Percentiles rank a stretch among this genome's conserved stretches.
Conservation (phyloP, 2,113 vertebrate genomes). For the Galemys pyrenaicus region DNA sequence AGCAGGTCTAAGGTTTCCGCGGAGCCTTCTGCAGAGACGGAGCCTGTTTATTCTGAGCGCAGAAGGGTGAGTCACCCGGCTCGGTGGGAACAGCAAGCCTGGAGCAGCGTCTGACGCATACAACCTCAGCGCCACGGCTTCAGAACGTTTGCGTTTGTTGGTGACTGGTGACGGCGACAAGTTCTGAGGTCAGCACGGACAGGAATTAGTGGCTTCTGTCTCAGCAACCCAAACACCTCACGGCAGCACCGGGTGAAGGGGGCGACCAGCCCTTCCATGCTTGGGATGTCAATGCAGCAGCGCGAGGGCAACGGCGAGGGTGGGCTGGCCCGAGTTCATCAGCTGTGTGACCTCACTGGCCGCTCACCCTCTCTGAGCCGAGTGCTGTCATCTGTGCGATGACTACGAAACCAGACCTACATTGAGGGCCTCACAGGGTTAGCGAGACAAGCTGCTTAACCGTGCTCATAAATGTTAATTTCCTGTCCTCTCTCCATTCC, state of each 20-base stretch:
- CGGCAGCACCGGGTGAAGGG: not conserved
- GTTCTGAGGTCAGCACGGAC: not conserved
- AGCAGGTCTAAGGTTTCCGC: not conserved
- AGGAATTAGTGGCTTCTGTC: not conserved
- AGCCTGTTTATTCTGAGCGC: not conserved
- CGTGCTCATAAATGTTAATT: not conserved
- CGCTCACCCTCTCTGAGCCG: not conserved
- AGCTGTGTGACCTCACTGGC: not conserved
- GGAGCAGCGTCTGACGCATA: not conserved
- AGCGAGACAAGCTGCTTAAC: not conserved
- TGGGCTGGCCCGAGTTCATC: not conserved
- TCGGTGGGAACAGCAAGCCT: not conserved
- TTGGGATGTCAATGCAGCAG: not conserved
- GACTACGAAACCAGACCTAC: not conserved
- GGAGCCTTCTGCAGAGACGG: not conserved
- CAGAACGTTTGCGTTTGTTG: fast-evolving
- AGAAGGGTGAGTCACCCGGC: not conserved
- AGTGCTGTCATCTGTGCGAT: not conserved
- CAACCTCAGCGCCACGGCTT: not conserved
- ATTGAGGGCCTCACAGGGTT: not conserved
- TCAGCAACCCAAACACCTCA: not conserved
- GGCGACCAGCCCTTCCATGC: not conserved
- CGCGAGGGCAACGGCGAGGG: not conserved
- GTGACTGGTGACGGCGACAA: not conserved
- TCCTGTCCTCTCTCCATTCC: not conserved